Conservation (phyloP, 2,797 vertebrate species). For the Alfaro cultratus region DNA sequence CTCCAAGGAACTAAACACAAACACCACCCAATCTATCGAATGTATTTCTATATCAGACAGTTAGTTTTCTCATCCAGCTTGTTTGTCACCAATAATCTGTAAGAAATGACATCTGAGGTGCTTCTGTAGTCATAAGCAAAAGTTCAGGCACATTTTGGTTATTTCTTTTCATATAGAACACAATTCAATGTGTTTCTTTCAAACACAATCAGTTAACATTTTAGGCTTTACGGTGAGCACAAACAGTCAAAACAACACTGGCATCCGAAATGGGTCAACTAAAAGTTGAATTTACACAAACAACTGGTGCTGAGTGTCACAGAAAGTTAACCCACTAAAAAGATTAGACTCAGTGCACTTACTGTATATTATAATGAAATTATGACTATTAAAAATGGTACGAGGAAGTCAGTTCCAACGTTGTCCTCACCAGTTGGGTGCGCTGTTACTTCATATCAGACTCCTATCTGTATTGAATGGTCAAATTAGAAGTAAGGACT, state of each 20-base stretch:
- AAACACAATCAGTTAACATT: background rate
- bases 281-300: background rate
- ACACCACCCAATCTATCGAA: background rate
- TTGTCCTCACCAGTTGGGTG: constrained; percentile 38
- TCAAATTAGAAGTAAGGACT: constrained; percentile 21
- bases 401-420: constrained; percentile 2
- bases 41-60: background rate
- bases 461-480: constrained; percentile 5
- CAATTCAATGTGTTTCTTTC: background rate
- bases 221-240: background rate
- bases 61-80: background rate
- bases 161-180: background rate
- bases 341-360: background rate
- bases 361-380: background rate
- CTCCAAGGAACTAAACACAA: background rate
- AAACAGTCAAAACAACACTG: background rate
- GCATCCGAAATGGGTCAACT: background rate
- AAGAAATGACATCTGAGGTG: background rate
- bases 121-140: background rate
- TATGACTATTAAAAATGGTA: background rate
- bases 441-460: constrained; percentile 34
- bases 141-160: background rate
- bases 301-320: background rate
- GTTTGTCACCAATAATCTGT: background rate
- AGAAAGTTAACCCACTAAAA: background rate